Base-by-base conservation (phyloP, 1,140 invertebrate genomes). In the Drosophila jambulina region DNA sequence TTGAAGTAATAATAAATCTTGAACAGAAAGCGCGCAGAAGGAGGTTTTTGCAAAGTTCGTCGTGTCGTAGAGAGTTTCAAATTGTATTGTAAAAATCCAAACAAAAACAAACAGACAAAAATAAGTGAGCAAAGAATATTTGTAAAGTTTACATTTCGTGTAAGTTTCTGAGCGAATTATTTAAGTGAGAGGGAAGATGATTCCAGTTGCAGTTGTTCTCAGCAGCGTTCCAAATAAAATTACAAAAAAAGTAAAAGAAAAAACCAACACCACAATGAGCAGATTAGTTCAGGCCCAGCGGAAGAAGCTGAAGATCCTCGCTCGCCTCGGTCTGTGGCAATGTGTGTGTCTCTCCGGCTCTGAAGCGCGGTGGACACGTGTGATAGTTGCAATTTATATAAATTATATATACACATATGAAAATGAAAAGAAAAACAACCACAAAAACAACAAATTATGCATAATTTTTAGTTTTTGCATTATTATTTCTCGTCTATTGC, bases 381-480 rank as follows among this genome's bases (percentile, higher is more conserved):
- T 90, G 85, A 90, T 90, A 90, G 85, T 90, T 90, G 86, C 85
- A 90, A 90, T 91, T 90, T 90, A 90, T 90, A 90, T 90, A 84
- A 86, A 84, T 81, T 84, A 88, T 88, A 88, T 82, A 85, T 75
- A 90, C 68, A 76, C 53, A 81, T 82, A 78, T 88, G 67, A 74
- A 82, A 75, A 42, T 77, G 61, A 74, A 56, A 38, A 63, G 63
- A 74, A 59, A 67, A 78, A 57, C 34, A 67, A 68, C 29, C 40
- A 82, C 74, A 79, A 78, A 60, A 62, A 43, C 58, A 79, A 74
- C 46, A 75, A 83, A 75, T 72, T 79, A 82, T 76, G 69, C 64
- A 69, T 87, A 80, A 78, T 72, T 82, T 75, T 56, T 36, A 74
- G 49, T 42, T 75, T 68, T 65, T 49, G 21, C 17, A 42, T 71